Evolutionary conservation across 2,113 vertebrate genomes (phyloP).

Genomic region (Toxostoma redivivum): DNA sequence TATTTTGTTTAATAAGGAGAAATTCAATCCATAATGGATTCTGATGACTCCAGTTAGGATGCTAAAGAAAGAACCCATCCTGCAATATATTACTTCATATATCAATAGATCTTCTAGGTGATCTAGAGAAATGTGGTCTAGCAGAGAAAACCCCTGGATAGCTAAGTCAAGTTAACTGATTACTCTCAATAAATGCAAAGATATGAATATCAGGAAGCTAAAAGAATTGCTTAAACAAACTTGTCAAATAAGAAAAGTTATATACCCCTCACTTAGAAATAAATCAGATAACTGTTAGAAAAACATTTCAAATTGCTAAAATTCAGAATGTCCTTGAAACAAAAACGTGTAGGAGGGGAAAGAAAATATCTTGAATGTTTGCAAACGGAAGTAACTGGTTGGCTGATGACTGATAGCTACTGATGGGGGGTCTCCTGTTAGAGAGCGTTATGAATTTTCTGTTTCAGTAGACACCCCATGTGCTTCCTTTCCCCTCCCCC

Average conservation of each 20-base stretch:
- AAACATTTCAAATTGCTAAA: neutral
- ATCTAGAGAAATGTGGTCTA: neutral
- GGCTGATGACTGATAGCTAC: too few species aligned
- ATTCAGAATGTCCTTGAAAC: neutral
- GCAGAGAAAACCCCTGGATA: neutral
- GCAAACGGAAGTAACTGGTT: neutral
- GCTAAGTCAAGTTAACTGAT: neutral
- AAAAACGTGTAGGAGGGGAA: neutral
- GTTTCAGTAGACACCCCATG: neutral
- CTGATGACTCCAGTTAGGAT: neutral
- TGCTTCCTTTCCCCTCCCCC: too few species aligned
- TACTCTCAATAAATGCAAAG: neutral
- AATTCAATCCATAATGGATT: neutral
- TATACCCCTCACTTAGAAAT: neutral
- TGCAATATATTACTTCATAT: neutral
- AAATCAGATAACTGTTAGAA: neutral
- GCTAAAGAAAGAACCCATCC: neutral
- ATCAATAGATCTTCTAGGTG: neutral
- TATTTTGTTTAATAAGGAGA: neutral
- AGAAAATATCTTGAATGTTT: neutral
- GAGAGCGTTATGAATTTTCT: neutral
- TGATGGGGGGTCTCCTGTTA: fast-evolving
- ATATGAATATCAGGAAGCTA: neutral
- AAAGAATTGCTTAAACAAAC: neutral
- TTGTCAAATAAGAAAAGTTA: neutral